Conservation (phyloP, 1,140 invertebrate species). For the Eciton burchellii region DNA sequence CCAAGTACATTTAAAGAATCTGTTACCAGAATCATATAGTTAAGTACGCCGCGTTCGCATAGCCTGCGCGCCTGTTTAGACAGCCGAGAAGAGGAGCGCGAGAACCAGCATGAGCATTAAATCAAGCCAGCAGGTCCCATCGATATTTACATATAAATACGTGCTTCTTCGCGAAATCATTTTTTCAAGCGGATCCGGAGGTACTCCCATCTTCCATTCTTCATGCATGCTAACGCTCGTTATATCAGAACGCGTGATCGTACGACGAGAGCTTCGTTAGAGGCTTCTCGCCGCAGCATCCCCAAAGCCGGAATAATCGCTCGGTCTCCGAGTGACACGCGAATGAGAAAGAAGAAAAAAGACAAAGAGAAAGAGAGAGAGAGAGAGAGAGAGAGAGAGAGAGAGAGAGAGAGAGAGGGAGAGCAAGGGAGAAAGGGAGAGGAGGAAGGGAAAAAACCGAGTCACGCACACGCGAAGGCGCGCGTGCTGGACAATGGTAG, state of each 20-base stretch:
- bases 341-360: conserved; percentile 47
- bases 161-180: not conserved
- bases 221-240: not conserved
- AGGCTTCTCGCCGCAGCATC: conserved; percentile 13
- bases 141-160: not conserved
- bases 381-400: not conserved
- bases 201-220: not conserved
- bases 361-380: conserved; percentile 44
- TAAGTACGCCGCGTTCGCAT: conserved; percentile 16
- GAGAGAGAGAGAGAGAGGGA: conserved; percentile 28
- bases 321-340: conserved; percentile 43
- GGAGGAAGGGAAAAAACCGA: conserved; percentile 1
- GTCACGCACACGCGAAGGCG: conserved; percentile 60
- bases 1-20: conserved; percentile 47
- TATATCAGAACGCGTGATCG: not conserved
- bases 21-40: conserved; percentile 47
- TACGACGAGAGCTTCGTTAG: not conserved
- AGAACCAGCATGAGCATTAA: not conserved
- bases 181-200: not conserved
- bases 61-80: not conserved
- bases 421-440: conserved; percentile 50
- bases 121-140: not conserved
- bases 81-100: not conserved
- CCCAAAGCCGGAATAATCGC: conserved; percentile 24
- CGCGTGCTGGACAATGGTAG: conserved; percentile 60